Conservation (phyloP, 1,140 invertebrate genomes). For the Trichonephila clavata region DNA sequence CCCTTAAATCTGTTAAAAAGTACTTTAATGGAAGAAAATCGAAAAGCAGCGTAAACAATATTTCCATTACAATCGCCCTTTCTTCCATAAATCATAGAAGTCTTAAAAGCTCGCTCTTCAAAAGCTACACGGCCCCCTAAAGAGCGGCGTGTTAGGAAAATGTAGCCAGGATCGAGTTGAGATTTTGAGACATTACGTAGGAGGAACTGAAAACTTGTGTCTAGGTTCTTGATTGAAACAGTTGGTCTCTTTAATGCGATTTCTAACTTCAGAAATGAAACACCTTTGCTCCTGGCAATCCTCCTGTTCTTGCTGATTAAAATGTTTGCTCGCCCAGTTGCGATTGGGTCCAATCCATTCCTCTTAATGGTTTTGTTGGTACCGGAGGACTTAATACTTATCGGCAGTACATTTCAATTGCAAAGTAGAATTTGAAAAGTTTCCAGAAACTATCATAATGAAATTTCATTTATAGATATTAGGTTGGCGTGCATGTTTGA, state of each 20-base stretch:
- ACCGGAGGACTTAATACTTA: not conserved
- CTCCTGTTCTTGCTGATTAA: slow-evolving; percentile 49
- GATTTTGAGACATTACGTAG: slow-evolving; percentile 67
- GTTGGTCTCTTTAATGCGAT: slow-evolving; percentile 68
- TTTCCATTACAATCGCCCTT: too few relatives aligned
- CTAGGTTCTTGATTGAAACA: slow-evolving; percentile 61
- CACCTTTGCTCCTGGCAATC: slow-evolving; percentile 43
- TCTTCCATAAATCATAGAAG: not conserved
- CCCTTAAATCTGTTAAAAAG: too few relatives aligned
- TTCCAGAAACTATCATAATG: not conserved
- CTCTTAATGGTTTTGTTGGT: slow-evolving; percentile 10
- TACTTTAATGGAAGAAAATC: too few relatives aligned
- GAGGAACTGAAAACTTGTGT: slow-evolving; percentile 67
- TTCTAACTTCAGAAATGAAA: slow-evolving; percentile 58
- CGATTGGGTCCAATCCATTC: not conserved
- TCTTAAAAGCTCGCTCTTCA: not conserved
- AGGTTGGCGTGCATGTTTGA: too few relatives aligned
- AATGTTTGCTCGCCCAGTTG: slow-evolving; percentile 7
- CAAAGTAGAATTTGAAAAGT: not conserved
- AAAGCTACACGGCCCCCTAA: slow-evolving; percentile 3
- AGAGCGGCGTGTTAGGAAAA: slow-evolving; percentile 32
- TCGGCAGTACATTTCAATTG: not conserved
- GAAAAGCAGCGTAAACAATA: too few relatives aligned
- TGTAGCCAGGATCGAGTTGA: slow-evolving; percentile 26
- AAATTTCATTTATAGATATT: too few relatives aligned